phyloP scores from a whole-genome alignment of 1,140 invertebrate genomes.

The Drosophila sp. region DNA sequence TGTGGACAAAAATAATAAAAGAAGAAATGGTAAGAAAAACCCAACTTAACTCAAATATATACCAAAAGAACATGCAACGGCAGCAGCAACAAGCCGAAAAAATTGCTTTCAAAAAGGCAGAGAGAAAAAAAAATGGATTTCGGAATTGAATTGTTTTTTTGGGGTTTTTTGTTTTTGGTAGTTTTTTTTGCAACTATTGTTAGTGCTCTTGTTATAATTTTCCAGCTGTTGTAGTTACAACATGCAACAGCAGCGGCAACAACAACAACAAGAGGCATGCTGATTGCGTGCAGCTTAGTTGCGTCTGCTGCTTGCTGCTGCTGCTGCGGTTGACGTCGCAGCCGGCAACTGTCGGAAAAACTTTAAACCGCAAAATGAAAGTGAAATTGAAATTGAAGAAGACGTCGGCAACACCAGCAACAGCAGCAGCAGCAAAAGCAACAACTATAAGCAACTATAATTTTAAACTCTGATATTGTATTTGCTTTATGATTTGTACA shows the following conservation, averaged over 20 bases:
- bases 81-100: neutral
- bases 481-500: constrained; percentile 49
- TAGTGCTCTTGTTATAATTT: constrained; percentile 71
- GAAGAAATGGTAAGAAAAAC: constrained; percentile 4
- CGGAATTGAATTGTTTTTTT: constrained; percentile 38
- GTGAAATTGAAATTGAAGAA: constrained; percentile 77
- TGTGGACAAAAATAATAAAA: constrained; percentile 10
- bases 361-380: constrained; percentile 76
- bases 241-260: constrained; percentile 43
- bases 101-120: constrained; percentile 13
- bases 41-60: constrained; percentile 9
- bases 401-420: constrained; percentile 39
- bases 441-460: constrained; percentile 28
- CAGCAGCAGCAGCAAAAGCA: constrained; percentile 17
- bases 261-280: constrained; percentile 25
- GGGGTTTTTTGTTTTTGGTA: constrained; percentile 35
- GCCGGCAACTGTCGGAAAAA: constrained; percentile 66
- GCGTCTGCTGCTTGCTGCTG: constrained; percentile 37
- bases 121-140: constrained; percentile 18
- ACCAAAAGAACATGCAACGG: constrained; percentile 32
- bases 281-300: constrained; percentile 62
- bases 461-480: constrained; percentile 34
- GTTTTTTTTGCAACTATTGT: constrained; percentile 41
- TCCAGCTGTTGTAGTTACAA: constrained; percentile 67
- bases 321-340: constrained; percentile 49